Evolutionary conservation across 2,113 vertebrate genomes (phyloP), one percentile per base, ranked within the genome.

Genomic region (Podarcis raffonei): DNA sequence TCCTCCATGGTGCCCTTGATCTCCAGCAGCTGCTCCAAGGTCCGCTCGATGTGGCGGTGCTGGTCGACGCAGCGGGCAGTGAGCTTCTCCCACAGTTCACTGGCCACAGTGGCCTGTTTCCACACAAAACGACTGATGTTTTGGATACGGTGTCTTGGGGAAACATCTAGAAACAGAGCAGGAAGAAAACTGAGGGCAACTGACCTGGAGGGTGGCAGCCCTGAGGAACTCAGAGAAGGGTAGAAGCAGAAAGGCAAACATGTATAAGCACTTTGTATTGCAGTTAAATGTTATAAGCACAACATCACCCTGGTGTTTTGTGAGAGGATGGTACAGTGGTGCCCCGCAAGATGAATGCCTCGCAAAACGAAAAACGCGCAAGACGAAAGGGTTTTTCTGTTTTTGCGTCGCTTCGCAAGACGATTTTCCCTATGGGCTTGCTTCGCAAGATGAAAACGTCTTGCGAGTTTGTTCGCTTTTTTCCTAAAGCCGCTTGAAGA

Each of bases 81-180:
- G 94, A 99, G 95, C 93, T 99, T 99, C 89, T 99, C 99, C 99
- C 99, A 99, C 78, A 99, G 96, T 95, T 99, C 99, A 1, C 98
- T 99, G 90, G 98, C 97, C 92, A 99, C 98, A 0, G 98, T 99
- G 0, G 98, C 99, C 96, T 99, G 99, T 90, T 99, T 99, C 98
- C 99, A 99, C 27, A 99, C 98, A 11, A 98, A 98, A 76, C 99
- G 98, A 90, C 98, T 99, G 91, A 99, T 97, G 90, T 98, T 99
- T 90, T 99, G 97, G 92, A 99, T 98, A 23, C 98, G 96, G 75
- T 97, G 97, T 87, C 97, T 97, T 2, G 98, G 98, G 76, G 98
- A 99, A 62, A 97, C 96, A 94, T 99, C 99, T 99, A 93, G 3
- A 74, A 82, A 78, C 53, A 37, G 35, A 89, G 27, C 23, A 87